Conservation (phyloP, 2,888 invertebrate species). For the Eledona agricola region DNA sequence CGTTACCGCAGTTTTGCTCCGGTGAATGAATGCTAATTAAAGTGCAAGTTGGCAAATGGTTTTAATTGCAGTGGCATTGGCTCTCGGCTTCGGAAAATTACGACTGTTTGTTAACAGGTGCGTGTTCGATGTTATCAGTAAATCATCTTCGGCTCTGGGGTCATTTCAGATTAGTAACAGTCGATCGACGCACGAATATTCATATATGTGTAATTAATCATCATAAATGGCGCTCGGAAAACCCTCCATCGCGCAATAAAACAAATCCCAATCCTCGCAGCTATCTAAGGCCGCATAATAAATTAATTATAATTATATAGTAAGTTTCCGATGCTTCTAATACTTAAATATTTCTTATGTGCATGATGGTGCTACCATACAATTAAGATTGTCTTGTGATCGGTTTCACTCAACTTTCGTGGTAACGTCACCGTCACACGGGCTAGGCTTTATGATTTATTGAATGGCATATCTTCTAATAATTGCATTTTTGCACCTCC, state of each 20-base stretch:
- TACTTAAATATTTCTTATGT: conserved; percentile 25
- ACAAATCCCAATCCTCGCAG: conserved; percentile 28
- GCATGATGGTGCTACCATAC: conserved; percentile 24
- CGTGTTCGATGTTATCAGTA: conserved; percentile 7
- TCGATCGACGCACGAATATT: conserved; percentile 25
- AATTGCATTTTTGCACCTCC: not conserved
- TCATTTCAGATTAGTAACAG: conserved; percentile 27
- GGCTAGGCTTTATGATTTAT: conserved; percentile 16
- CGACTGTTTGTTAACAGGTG: too few species aligned
- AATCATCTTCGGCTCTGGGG: conserved; percentile 12
- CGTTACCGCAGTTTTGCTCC: not conserved
- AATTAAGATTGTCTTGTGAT: conserved; percentile 23
- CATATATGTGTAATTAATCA: conserved; percentile 27
- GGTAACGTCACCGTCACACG: conserved; percentile 11
- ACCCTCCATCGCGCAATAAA: conserved; percentile 20
- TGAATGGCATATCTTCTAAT: conserved; percentile 5
- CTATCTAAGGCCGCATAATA: conserved; percentile 25
- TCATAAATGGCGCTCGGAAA: conserved; percentile 28
- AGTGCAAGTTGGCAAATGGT: conserved; percentile 3
- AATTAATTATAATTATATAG: conserved; percentile 29
- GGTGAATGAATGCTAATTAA: too few species aligned
- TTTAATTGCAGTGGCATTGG: too few species aligned
- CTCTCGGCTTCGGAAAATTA: too few species aligned
- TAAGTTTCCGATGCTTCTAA: conserved; percentile 27
- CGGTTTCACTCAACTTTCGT: conserved; percentile 27